Evolutionary conservation across 92 coral and sea anemone species (phyloP).

Genomic region (Desmophyllum pertusum): DNA sequence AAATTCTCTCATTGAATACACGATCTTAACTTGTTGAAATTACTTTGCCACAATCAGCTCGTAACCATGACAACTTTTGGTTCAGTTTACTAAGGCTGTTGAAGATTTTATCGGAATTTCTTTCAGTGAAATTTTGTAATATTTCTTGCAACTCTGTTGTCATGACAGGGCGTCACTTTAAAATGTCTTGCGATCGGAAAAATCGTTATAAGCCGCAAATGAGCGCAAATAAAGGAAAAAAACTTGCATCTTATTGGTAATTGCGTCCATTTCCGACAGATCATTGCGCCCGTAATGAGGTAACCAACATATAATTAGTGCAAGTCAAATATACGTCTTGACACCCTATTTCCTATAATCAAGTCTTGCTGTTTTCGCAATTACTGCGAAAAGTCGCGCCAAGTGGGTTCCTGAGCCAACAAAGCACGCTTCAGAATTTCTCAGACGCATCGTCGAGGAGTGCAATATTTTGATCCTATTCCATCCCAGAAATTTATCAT

Average conservation of each 20-base stretch:
- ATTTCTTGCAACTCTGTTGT: not conserved
- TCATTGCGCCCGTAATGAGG: constrained; percentile 37
- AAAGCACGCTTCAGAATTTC: not conserved
- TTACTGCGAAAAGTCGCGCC: not conserved
- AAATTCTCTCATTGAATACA: not conserved
- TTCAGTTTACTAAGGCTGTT: too few species aligned
- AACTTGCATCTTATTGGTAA: not conserved
- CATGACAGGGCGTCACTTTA: not conserved
- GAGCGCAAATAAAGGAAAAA: constrained; percentile 14
- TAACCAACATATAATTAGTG: constrained; percentile 27
- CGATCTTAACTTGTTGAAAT: not conserved
- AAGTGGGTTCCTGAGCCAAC: not conserved
- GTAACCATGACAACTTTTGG: not conserved
- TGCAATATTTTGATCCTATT: not conserved
- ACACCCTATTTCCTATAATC: constrained; percentile 23
- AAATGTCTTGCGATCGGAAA: constrained; percentile 8
- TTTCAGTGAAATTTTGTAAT: not conserved
- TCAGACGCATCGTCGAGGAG: not conserved
- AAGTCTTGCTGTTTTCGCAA: constrained; percentile 25
- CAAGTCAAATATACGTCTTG: constrained; percentile 30
- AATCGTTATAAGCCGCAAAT: constrained; percentile 7
- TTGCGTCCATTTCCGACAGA: constrained; percentile 18
- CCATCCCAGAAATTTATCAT: not conserved
- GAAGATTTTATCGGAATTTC: not conserved
- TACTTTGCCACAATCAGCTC: not conserved